phyloP scores from a whole-genome alignment of 2,113 vertebrate genomes.

The Forbesichthys papilliferus region DNA sequence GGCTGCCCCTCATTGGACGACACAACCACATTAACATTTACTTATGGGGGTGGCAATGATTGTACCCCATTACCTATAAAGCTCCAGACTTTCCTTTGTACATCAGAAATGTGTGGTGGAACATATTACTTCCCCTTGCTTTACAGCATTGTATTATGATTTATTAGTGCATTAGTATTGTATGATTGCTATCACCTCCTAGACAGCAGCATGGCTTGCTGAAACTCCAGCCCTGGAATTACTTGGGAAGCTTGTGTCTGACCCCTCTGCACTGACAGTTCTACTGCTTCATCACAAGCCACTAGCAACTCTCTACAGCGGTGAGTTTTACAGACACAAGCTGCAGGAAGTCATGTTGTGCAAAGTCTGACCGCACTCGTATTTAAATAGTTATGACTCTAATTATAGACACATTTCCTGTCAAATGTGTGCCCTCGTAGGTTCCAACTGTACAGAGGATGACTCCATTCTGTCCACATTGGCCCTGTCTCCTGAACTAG shows the following conservation, averaged over 20 bases:
- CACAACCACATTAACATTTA: no score
- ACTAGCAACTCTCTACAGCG: slow-evolving; percentile 29
- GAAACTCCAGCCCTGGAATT: slow-evolving; percentile 32
- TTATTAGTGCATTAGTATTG: no score
- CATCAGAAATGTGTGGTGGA: no score
- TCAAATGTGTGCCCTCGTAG: slow-evolving; percentile 6
- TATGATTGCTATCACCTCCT: not conserved
- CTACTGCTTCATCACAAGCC: slow-evolving; percentile 60
- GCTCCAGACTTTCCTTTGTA: no score
- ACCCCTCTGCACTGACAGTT: slow-evolving; percentile 41
- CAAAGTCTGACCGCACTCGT: no score
- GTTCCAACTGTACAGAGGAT: slow-evolving; percentile 26
- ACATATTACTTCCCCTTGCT: no score
- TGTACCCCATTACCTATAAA: no score
- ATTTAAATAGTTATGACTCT: no score
- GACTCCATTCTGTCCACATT: slow-evolving; percentile 40
- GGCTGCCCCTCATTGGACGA: no score
- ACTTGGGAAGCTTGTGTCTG: slow-evolving; percentile 36
- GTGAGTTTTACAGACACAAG: slow-evolving; percentile 22
- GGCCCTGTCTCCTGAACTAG: slow-evolving; percentile 18
- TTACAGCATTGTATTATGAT: no score
- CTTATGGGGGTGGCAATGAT: no score
- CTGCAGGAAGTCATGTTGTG: not conserved
- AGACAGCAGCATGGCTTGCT: slow-evolving; percentile 56
- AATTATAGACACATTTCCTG: not conserved